Conservation (phyloP, 2,888 invertebrate genomes). For the Anthoptus insignis region DNA sequence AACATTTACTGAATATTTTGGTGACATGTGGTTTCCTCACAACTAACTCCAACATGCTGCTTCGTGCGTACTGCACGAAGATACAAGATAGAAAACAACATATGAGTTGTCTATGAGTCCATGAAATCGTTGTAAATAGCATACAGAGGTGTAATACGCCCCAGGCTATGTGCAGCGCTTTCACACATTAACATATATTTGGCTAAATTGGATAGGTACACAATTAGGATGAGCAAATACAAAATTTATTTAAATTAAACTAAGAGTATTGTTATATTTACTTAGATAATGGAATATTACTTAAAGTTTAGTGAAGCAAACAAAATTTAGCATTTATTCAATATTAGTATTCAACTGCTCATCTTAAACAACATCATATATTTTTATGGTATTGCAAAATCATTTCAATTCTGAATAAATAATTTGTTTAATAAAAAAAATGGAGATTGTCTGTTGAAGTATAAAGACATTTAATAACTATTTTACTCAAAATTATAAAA, state of each 20-base stretch:
- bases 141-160: slow-evolving; percentile 65
- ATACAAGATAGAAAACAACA: too few relatives aligned
- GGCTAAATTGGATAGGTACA: slow-evolving; percentile 74
- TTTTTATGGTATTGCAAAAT: too few relatives aligned
- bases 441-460: not conserved
- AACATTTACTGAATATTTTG: too few relatives aligned
- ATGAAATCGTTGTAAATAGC: too few relatives aligned
- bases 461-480: too few relatives aligned
- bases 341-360: slow-evolving; percentile 26
- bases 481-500: too few relatives aligned
- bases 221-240: slow-evolving; percentile 84
- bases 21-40: too few relatives aligned
- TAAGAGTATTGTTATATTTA: slow-evolving; percentile 76
- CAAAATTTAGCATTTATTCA: slow-evolving; percentile 51
- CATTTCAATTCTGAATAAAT: too few relatives aligned
- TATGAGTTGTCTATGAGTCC: too few relatives aligned
- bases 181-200: slow-evolving; percentile 58
- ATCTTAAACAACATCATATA: too few relatives aligned
- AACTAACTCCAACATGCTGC: too few relatives aligned
- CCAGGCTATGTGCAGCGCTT: slow-evolving; percentile 62
- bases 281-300: slow-evolving; percentile 85
- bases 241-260: slow-evolving; percentile 71
- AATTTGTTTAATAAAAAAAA: not conserved
- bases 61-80: too few relatives aligned
- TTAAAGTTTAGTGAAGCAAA: slow-evolving; percentile 75